Evolutionary conservation across 2,113 vertebrate species (phyloP), one percentile per base, ranked within the genome.

Genomic region (Xiphophorus maculatus): DNA sequence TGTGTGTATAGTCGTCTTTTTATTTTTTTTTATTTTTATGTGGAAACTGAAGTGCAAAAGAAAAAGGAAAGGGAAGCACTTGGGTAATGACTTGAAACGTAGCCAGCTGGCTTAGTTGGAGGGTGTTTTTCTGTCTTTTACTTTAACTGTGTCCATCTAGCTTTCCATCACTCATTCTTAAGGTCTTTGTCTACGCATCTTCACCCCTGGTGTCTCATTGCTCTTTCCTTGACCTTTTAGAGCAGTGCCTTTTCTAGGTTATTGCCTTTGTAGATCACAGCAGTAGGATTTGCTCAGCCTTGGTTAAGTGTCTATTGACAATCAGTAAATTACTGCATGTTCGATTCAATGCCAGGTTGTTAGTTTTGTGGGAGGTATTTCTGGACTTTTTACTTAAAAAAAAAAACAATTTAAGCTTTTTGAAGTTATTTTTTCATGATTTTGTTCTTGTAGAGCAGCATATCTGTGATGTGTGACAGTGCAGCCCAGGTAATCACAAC

Each of bases 21-120:
- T 11, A 35, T 11, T 35, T 35, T 35, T 7, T 35, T 35, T 37
- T 37, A 11, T 54, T 68, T 19, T 84, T 76, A 61, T 67, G 62
- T 71, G 78, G 58, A 85, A 84, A 83, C 66, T 72, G 37, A 89
- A 81, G 82, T 73, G 86, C 66, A 76, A 62, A 82, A 71, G 58
- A 78, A 72, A 78, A 81, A 74, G 63, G 80, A 82, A 84, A 83
- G 51, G 77, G 74, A 88, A 88, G 90, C 90, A 90, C 84, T 92
- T 72, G 82, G 73, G 81, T 86, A 92, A 93, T 93, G 86, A 92
- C 80, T 90, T 93, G 89, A 90, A 91, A 82, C 74, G 37, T 30
- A 28, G 82, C 90, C 93, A 92, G 82, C 71, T 88, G 79, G 80
- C 86, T 83, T 29, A 22, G 60, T 74, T 61, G 44, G 81, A 67